Base-by-base conservation (phyloP, 1,140 invertebrate genomes). In the Scaptomyza graminum region DNA sequence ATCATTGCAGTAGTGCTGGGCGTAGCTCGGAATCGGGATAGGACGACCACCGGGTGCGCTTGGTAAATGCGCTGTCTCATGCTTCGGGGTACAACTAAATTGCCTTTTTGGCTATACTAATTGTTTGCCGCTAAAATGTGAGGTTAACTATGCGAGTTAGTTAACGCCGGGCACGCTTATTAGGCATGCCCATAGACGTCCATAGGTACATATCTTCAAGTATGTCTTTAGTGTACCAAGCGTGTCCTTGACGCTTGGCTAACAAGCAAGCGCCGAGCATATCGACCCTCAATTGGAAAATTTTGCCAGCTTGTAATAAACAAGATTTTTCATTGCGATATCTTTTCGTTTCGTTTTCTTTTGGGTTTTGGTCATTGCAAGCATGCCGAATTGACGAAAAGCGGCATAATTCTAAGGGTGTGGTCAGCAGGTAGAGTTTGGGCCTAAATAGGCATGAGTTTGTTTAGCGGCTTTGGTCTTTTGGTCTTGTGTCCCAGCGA, bases 301-400 rank as follows among this genome's bases (percentile, higher is more conserved):
- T 88, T 72, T 90, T 79, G 88, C 82, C 77, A 90, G 90, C 63
- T 78, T 80, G 79, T 83, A 83, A 81, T 90, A 88, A 90, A 90
- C 88, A 90, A 90, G 88, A 90, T 90, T 81, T 63, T 81, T 44
- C 77, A 90, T 74, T 79, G 72, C 78, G 88, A 90, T 90, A 84
- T 63, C 18, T 12, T 11, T 13, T 31, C 9, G 0, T 28, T 28
- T 28, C 6, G 0, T 28, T 12, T n/a, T 13, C 22, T 11, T 0
- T 28, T 28, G 28, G 49, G 34, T 16, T 28, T 7, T 50, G 76
- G 49, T 66, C 43, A 55, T 59, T 51, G 62, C 37, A 41, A 41
- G 76, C 82, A 69, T 84, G 71, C 51, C 87, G 79, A 87, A 85
- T 82, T 31, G 65, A 67, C 63, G 28, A 47, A 18, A 47, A 66